Evolutionary conservation across 2,797 vertebrate species (phyloP).

Genomic region (Yasuhikotakia modesta): DNA sequence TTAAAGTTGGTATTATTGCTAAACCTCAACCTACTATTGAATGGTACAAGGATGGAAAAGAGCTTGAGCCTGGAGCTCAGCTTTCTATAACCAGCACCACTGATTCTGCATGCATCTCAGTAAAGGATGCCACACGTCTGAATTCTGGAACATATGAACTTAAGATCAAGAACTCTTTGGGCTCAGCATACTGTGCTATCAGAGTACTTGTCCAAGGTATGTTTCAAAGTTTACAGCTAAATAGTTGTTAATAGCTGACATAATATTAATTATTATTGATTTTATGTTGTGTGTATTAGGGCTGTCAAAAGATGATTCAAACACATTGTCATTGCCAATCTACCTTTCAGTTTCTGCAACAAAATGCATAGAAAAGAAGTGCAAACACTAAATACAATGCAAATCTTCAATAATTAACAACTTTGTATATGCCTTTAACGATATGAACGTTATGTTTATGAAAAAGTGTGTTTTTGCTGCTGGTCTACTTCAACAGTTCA

Average conservation of each 20-base stretch:
- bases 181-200: conserved; percentile 85
- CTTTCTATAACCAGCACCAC: conserved; percentile 85
- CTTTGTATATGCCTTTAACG: not conserved
- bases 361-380: not conserved
- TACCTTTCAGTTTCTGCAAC: no score
- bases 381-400: not conserved
- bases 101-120: conserved; percentile 84
- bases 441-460: not conserved
- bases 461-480: not conserved
- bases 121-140: conserved; percentile 88
- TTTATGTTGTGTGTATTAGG: not conserved
- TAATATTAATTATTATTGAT: not conserved
- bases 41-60: conserved; percentile 93
- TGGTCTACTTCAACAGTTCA: not conserved
- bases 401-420: not conserved
- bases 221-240: conserved; percentile 45
- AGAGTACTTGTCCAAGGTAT: conserved; percentile 94
- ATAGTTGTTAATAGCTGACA: not conserved
- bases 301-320: not conserved
- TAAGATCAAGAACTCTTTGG: conserved; percentile 94
- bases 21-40: conserved; percentile 95
- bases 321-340: no score
- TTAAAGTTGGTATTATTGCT: conserved; percentile 91
- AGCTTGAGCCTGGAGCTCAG: conserved; percentile 82
- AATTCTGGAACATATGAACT: conserved; percentile 94